Conservation (phyloP, 2,888 invertebrate species). For the Sesia apiformis region DNA sequence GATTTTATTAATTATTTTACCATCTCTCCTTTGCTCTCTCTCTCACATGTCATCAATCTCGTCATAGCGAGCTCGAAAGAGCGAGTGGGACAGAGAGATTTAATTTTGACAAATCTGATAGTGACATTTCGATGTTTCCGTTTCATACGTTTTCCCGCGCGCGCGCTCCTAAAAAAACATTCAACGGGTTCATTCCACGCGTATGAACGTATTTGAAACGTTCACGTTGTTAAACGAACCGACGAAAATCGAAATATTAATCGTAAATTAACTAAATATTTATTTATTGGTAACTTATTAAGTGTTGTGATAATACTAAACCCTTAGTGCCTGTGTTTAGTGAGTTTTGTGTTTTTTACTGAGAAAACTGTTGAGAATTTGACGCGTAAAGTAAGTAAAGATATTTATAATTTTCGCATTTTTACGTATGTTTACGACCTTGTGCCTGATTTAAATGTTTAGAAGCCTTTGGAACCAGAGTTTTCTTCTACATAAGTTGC, state of each 20-base stretch:
- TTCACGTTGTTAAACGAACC: conserved; percentile 27
- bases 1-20: too few relatives aligned
- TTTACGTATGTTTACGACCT: conserved; percentile 13
- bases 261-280: conserved; percentile 3
- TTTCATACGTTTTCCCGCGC: conserved; percentile 45
- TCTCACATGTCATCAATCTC: too few relatives aligned
- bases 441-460: conserved; percentile 4
- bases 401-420: conserved; percentile 10
- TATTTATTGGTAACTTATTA: too few relatives aligned
- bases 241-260: conserved; percentile 22
- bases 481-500: conserved; percentile 14
- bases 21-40: too few relatives aligned
- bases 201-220: conserved; percentile 41
- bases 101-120: too few relatives aligned
- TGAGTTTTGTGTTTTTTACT: conserved; percentile 1
- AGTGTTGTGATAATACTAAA: conserved; percentile 9
- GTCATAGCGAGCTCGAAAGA: too few relatives aligned
- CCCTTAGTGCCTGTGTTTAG: not conserved
- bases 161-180: conserved; percentile 3
- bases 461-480: conserved; percentile 9
- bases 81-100: too few relatives aligned
- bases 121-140: conserved; percentile 30
- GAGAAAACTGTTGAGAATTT: not conserved
- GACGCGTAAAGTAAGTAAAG: conserved; percentile 5
- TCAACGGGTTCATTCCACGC: conserved; percentile 50